Evolutionary conservation across 2,888 invertebrate species (phyloP).

Genomic region (Tupiocoris notatus): DNA sequence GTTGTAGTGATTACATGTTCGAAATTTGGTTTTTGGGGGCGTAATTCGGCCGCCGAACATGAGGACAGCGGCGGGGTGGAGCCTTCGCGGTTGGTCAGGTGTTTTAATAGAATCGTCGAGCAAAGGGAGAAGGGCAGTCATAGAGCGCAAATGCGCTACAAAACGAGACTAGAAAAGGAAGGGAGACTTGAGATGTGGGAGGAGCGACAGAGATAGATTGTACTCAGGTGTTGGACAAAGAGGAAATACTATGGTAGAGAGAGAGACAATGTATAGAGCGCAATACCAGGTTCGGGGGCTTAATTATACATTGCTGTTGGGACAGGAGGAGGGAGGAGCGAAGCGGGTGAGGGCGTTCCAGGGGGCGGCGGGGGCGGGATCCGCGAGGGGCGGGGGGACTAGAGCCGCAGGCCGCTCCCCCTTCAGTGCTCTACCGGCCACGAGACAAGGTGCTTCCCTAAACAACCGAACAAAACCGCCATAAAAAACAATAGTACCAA

Average conservation of each 20-base stretch:
- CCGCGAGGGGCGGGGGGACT: constrained; percentile 33
- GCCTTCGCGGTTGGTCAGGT: constrained; percentile 42
- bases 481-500: neutral
- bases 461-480: constrained; percentile 4
- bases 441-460: constrained; percentile 37
- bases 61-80: neutral
- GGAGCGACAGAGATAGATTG: neutral
- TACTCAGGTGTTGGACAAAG: constrained; percentile 42
- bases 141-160: constrained; percentile 33
- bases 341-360: constrained; percentile 18
- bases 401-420: constrained; percentile 19
- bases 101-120: constrained; percentile 23
- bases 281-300: constrained; percentile 45
- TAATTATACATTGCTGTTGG: constrained; percentile 45
- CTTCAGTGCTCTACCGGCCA: constrained; percentile 40
- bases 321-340: constrained; percentile 12
- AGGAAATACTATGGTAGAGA: constrained; percentile 26
- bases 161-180: neutral
- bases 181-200: constrained; percentile 1
- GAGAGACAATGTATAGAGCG: constrained; percentile 47
- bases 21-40: neutral
- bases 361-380: constrained; percentile 32
- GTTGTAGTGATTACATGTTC: too few relatives aligned
- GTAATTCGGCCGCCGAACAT: neutral
- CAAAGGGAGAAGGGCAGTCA: constrained; percentile 7